Evolutionary conservation across 2,888 invertebrate species (phyloP).

Genomic region (Lithophane ornitopus): DNA sequence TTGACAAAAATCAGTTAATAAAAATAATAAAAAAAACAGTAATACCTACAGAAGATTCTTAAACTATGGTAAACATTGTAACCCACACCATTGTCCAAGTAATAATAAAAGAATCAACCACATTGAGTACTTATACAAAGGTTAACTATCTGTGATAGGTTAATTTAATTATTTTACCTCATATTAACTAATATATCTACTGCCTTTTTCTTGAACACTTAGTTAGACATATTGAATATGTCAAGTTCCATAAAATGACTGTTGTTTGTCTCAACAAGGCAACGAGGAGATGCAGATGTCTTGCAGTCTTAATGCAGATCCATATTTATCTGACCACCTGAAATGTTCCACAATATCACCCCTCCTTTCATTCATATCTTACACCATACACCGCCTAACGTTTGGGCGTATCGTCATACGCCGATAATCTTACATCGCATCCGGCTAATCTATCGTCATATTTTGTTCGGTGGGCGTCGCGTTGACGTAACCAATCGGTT

Average conservation of each 20-base stretch:
- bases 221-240: background rate
- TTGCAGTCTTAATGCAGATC: background rate
- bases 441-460: slow-evolving; percentile 85
- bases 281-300: background rate
- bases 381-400: slow-evolving; percentile 69
- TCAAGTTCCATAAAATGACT: background rate
- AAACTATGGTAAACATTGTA: background rate
- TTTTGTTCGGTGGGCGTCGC: slow-evolving; percentile 80
- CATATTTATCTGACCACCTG: background rate
- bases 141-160: background rate
- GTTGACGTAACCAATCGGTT: slow-evolving; percentile 75
- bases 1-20: no score
- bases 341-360: background rate
- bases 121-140: background rate
- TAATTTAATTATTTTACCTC: background rate
- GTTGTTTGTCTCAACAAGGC: background rate
- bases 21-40: no score
- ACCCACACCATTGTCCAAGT: no score
- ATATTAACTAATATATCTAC: background rate
- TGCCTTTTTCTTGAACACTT: background rate
- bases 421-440: slow-evolving; percentile 81
- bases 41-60: background rate
- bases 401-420: slow-evolving; percentile 79
- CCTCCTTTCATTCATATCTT: slow-evolving; percentile 24
- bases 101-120: no score